Evolutionary conservation across 2,888 invertebrate genomes (phyloP), one percentile per base, ranked within the genome.

Genomic region (Papilio elwesi): DNA sequence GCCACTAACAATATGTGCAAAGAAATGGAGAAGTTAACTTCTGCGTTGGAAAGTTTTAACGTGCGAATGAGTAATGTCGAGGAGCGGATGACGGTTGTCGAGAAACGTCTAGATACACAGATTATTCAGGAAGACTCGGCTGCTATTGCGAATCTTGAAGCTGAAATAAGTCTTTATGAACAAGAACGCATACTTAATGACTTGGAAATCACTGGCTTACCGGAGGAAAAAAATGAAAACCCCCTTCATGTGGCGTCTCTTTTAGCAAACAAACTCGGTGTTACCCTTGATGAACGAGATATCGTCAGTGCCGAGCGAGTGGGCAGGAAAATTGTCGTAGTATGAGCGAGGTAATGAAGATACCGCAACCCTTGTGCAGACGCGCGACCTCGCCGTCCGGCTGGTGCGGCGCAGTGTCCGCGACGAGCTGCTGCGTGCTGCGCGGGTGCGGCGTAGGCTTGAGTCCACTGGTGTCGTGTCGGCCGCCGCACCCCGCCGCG

Each of bases 351-450:
- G 47, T 7, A 9, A 9, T 9, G 47, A 47, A 6, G 47, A 7
- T 6, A 47, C 47, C 47, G 6, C 47, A 48, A 48, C 47, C 2
- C 11, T 48, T 1, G 6, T 49, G 53, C 73, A 74, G 11, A 74
- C 75, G 48, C 76, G 78, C n/a, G 66, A 73, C 36, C 51, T 78
- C 0, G 62, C 62, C 7, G 75, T 76, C 10, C 73, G 78, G 0
- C 59, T 78, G 48, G 73, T 75, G 47, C 76, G 77, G 13, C 75
- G 76, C 9, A 26, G 67, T 7, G 52, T 73, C n/a, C 76, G 79
- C 2, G 77, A 76, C 65, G 59, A 72, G 15, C 38, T 79, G 57
- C 73, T 77, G 15, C 67, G 49, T 3, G 74, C 75, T 2, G 77
- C 78, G 36, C 75, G 77, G 6, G 74, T 75, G 48, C 74, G 76